Evolutionary conservation across 2,113 vertebrate genomes (phyloP), one percentile per base, ranked within the genome.

Genomic region (Pygoscelis antarcticus): DNA sequence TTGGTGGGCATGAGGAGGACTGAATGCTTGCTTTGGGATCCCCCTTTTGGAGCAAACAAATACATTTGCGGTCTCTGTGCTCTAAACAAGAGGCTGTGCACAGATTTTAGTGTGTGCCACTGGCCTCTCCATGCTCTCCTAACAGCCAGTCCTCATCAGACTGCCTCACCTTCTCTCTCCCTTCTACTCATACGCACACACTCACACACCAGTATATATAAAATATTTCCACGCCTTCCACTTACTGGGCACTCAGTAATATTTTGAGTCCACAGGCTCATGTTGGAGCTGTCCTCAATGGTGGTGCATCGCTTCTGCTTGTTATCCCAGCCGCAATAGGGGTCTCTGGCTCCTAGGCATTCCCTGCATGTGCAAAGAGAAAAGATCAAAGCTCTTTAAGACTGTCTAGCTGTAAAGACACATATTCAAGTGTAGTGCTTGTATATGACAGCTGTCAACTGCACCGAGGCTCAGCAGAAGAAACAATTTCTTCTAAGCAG

Each of bases 181-280:
- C 55, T 55, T 64, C 36, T 62, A 34, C 36, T 42, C 29, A 22
- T 12, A 54, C 0, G 1, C 36, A 57, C 47, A 32, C 6, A 27
- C 13, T 51, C 55, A 49, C 25, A 69, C 49, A 72, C 16, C 21
- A 32, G 34, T 26, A 55, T 18, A 29, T 21, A 42, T 3, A 75
- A 80, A 86, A 25, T 66, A 70, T 65, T 81, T 89, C 75, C 38
- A 68, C 29, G 80, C 27, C 23, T 74, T 95, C 51, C 70, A 96
- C 99, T 98, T 98, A 99, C 99, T 81, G 99, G 99, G 93, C 99
- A 99, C 12, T 98, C 98, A 0, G 99, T 99, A 98, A 99, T 99
- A 98, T 99, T 99, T 98, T 99, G 99, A 83, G 98, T 99, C 99
- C 99, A 99, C 89, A 99, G 99, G 97, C 99, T 99, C 99, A 99